A percentile compares a stretch with the other conserved stretches of the same genome.
These are phyloP conservation scores for Temnothorax longispinosus DNA, from an alignment of 1,140 invertebrate species.

Conservation along the genomic window DNA sequence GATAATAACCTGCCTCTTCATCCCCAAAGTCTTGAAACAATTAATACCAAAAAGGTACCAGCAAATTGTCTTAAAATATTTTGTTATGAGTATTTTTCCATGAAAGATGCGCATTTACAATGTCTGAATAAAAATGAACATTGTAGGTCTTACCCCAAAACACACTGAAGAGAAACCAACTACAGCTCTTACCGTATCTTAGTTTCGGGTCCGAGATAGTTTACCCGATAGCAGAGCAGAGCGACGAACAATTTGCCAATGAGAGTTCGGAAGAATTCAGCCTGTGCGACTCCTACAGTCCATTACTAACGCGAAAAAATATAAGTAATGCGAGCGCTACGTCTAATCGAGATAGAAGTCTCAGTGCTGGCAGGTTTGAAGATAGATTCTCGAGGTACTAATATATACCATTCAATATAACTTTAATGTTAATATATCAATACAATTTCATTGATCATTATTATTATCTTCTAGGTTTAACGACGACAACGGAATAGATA, in stretches of 20 bases:
- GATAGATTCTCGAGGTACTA: conserved; percentile 81
- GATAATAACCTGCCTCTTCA: conserved; percentile 85
- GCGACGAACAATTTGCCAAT: conserved; percentile 89
- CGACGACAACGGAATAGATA: conserved; percentile 79
- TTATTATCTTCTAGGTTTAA: conserved; percentile 76
- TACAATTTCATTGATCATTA: neutral
- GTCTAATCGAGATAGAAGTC: conserved; percentile 79
- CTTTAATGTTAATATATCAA: conserved; percentile 19
- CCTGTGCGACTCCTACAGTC: conserved; percentile 88
- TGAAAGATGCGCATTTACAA: conserved; percentile 1
- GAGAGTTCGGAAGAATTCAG: conserved; percentile 80
- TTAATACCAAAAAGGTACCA: conserved; percentile 83
- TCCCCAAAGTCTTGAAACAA: conserved; percentile 85
- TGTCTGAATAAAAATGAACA: conserved; percentile 39
- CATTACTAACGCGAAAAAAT: conserved; percentile 87
- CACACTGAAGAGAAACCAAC: conserved; percentile 83
- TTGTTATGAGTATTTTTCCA: neutral
- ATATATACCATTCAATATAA: conserved; percentile 6
- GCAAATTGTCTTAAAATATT: conserved; percentile 9
- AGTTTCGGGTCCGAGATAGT: conserved; percentile 92
- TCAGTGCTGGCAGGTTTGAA: conserved; percentile 79
- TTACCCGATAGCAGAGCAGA: conserved; percentile 93
- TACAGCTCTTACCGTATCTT: conserved; percentile 87
- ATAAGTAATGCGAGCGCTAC: conserved; percentile 74
- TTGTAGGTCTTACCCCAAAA: conserved; percentile 83